These are phyloP conservation scores for Platalea minor DNA, from an alignment of 2,797 vertebrate genomes.

Conservation along the genomic window DNA sequence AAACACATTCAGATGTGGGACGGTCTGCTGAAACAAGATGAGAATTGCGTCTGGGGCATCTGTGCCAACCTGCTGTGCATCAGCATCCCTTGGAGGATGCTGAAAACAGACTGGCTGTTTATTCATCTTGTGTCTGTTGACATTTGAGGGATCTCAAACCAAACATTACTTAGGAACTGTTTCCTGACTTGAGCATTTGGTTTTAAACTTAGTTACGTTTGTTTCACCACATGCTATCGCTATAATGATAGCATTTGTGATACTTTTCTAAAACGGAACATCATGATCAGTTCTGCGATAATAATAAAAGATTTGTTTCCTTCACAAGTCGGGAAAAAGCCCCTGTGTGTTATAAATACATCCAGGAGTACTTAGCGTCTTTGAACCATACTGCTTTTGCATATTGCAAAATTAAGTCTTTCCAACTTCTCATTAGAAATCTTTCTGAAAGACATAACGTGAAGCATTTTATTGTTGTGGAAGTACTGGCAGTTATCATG, in stretches of 20 bases:
- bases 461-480: background rate
- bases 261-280: background rate
- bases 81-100: background rate
- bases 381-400: background rate
- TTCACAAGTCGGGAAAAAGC: background rate
- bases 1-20: background rate
- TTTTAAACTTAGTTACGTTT: background rate
- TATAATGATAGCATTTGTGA: background rate
- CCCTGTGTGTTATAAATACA: background rate
- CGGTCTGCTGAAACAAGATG: background rate
- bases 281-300: background rate
- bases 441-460: background rate
- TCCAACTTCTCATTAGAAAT: background rate
- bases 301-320: background rate
- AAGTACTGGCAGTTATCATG: background rate
- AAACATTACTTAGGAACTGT: background rate
- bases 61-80: slow-evolving; percentile 12
- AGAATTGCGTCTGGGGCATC: background rate
- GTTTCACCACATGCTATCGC: background rate
- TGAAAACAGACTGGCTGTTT: slow-evolving; percentile 1
- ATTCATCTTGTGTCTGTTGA: background rate
- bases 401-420: background rate
- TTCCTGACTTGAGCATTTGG: background rate
- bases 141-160: background rate
- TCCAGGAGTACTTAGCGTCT: background rate